phyloP scores from a whole-genome alignment of 1,140 invertebrate species.

The Drosophila melanogaster region DNA sequence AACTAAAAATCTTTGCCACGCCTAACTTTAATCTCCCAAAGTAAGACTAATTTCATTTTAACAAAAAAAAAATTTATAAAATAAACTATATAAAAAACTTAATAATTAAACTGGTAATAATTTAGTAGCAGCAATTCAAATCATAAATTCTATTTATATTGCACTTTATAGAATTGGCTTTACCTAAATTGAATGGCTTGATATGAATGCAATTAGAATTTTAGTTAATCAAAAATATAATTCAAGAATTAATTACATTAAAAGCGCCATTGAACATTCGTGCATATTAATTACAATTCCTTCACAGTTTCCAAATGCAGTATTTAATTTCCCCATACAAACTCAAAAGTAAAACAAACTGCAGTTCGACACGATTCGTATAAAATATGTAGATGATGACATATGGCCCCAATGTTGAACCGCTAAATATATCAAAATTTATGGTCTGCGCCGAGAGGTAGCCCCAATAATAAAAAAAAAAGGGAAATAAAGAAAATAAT shows the following conservation, averaged over 20 bases:
- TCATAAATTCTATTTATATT: too few relatives aligned
- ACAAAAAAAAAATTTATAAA: background rate
- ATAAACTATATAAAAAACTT: background rate
- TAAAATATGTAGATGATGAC: constrained; percentile 51
- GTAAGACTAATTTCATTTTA: background rate
- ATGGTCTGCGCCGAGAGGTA: constrained; percentile 54
- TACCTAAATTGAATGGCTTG: too few relatives aligned
- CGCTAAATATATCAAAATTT: constrained; percentile 58
- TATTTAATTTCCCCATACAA: constrained; percentile 5
- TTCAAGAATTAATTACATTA: too few relatives aligned
- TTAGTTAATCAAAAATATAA: too few relatives aligned
- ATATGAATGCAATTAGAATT: too few relatives aligned
- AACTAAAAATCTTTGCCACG: background rate
- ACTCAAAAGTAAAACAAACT: constrained; percentile 1
- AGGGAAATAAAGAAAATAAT: constrained; percentile 36
- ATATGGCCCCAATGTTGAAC: constrained; percentile 45
- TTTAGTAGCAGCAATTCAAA: too few relatives aligned
- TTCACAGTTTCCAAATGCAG: background rate
- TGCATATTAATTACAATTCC: background rate
- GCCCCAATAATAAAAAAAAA: constrained; percentile 40
- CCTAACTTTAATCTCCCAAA: background rate
- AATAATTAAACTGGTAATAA: background rate
- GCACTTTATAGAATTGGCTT: background rate
- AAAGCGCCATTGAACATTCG: too few relatives aligned
- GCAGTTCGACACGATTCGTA: constrained; percentile 37